Conservation (phyloP, 2,888 invertebrate genomes). For the Caenorhabditis auriculariae region DNA sequence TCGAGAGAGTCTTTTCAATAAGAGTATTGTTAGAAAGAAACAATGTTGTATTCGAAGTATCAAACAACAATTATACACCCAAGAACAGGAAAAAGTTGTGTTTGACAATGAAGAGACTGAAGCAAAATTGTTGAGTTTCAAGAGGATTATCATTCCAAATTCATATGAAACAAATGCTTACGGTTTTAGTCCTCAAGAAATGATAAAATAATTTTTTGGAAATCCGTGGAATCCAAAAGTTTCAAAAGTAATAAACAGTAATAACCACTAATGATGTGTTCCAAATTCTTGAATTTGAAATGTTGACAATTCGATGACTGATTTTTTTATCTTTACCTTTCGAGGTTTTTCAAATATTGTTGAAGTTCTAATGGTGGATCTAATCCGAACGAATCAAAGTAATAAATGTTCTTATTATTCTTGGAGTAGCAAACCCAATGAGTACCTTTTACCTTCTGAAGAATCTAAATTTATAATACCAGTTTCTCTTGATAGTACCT, state of each 20-base stretch:
- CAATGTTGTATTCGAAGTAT: conserved; percentile 23
- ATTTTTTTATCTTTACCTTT: conserved; percentile 13
- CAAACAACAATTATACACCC: conserved; percentile 19
- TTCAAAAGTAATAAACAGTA: conserved; percentile 26
- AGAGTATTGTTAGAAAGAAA: conserved; percentile 19
- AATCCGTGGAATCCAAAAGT: conserved; percentile 15
- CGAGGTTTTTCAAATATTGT: conserved; percentile 15
- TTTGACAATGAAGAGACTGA: conserved; percentile 16
- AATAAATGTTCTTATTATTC: conserved; percentile 17
- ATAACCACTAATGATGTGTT: conserved; percentile 38
- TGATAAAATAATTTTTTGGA: conserved; percentile 4
- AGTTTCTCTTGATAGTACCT: conserved; percentile 16
- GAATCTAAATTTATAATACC: conserved; percentile 30
- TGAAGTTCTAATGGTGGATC: conserved; percentile 24
- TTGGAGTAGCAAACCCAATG: conserved; percentile 29
- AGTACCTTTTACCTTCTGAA: conserved; percentile 20
- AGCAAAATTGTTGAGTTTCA: not conserved
- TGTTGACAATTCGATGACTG: conserved; percentile 18
- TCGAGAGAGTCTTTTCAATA: conserved; percentile 14
- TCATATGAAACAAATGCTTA: conserved; percentile 7
- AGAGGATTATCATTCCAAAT: conserved; percentile 7
- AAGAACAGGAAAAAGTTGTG: conserved; percentile 20
- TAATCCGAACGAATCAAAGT: conserved; percentile 30
- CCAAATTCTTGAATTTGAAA: conserved; percentile 31
- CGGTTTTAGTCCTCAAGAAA: conserved; percentile 5